Evolutionary conservation across 92 coral and sea anemone species (phyloP).

Genomic region (Metridium senile): DNA sequence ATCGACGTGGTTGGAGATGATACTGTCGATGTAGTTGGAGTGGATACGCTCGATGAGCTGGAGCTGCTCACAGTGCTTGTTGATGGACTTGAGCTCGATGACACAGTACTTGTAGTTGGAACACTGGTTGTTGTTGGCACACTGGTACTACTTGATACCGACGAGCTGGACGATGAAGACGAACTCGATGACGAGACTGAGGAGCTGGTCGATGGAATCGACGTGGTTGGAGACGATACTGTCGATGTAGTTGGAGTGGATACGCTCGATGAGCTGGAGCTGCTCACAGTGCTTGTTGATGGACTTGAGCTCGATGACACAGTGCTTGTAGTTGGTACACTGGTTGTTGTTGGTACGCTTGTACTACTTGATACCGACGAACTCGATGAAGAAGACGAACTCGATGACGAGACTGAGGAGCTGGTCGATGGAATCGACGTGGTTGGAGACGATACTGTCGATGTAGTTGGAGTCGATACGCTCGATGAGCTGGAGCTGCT

Average conservation of each 20-base stretch:
- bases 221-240: conserved; percentile 8
- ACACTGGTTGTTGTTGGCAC: conserved; percentile 14
- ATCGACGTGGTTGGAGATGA: background rate
- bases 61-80: conserved; percentile 10
- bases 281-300: conserved; percentile 1
- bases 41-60: conserved; percentile 5
- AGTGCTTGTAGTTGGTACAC: conserved; percentile 17
- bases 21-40: background rate
- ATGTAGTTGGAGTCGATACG: conserved; percentile 8
- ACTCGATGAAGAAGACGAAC: background rate
- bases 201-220: conserved; percentile 10
- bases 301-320: conserved; percentile 6
- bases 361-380: background rate
- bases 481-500: conserved; percentile 15
- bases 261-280: conserved; percentile 1
- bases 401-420: background rate
- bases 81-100: conserved; percentile 28
- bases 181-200: conserved; percentile 9
- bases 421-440: conserved; percentile 20
- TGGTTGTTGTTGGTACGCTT: conserved; percentile 11
- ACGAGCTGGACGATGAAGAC: background rate
- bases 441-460: conserved; percentile 9
- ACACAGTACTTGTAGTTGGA: conserved; percentile 9
- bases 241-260: conserved; percentile 11
- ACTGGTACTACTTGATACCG: background rate